Conservation (phyloP, 2,888 invertebrate genomes). For the Ornithoptera priamus region DNA sequence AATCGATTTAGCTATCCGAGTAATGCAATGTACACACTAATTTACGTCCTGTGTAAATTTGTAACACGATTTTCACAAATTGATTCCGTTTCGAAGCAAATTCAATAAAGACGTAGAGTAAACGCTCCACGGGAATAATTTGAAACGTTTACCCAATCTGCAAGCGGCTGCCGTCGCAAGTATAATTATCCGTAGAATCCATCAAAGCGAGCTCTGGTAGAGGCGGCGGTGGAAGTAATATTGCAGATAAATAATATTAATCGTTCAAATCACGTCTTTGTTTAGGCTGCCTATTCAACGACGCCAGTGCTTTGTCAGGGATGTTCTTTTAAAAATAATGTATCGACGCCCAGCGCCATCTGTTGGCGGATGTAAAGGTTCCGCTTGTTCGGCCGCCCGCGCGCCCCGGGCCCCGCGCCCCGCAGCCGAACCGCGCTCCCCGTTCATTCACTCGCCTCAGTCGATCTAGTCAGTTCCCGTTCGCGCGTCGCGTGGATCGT, state of each 20-base stretch:
- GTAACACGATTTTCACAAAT: constrained; percentile 67
- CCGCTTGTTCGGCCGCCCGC: constrained; percentile 35
- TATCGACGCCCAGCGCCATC: constrained; percentile 55
- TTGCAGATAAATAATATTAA: not conserved
- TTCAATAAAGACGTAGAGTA: constrained; percentile 58
- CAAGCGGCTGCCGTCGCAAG: constrained; percentile 48
- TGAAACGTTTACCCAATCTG: constrained; percentile 70
- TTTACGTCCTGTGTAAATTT: constrained; percentile 71
- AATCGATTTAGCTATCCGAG: constrained; percentile 46
- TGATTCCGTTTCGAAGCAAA: constrained; percentile 68
- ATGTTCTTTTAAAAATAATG: not conserved
- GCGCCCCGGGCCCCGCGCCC: constrained; percentile 41
- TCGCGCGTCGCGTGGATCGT: constrained; percentile 46
- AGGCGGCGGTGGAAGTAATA: constrained; percentile 3
- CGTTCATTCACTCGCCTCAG: constrained; percentile 58
- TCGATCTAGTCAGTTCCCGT: constrained; percentile 58
- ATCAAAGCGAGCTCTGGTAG: constrained; percentile 7
- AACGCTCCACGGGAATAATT: constrained; percentile 69
- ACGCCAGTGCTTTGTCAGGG: not conserved
- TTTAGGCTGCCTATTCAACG: not conserved
- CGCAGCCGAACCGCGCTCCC: constrained; percentile 39
- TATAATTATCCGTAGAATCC: constrained; percentile 37
- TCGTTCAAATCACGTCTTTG: constrained; percentile 4
- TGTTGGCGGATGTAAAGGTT: constrained; percentile 39
- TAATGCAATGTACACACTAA: constrained; percentile 73